These are phyloP conservation scores for Didymodactylos carnosus DNA, from an alignment of 2,888 invertebrate genomes.

Conservation along the genomic window DNA sequence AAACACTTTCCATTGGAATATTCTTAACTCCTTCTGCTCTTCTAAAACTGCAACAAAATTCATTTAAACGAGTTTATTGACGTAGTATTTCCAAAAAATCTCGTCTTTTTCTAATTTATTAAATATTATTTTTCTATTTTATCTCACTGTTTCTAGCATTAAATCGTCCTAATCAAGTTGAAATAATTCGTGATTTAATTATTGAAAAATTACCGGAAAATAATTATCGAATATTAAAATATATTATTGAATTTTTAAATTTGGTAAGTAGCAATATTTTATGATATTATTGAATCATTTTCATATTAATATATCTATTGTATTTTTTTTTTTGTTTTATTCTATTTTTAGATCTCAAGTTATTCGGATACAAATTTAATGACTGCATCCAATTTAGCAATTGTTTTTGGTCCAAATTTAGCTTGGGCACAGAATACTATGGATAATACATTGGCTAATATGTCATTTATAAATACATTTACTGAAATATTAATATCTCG, in stretches of 20 bases:
- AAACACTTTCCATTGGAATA: too few relatives aligned
- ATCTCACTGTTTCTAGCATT: constrained; percentile 43
- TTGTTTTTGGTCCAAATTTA: constrained; percentile 90
- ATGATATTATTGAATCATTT: not conserved
- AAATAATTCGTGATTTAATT: constrained; percentile 64
- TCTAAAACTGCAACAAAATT: too few relatives aligned
- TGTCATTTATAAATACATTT: not conserved
- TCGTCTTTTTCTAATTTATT: not conserved
- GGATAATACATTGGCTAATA: not conserved
- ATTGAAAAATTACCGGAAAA: constrained; percentile 73
- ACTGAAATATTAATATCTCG: not conserved
- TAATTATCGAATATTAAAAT: constrained; percentile 70
- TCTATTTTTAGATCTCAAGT: constrained; percentile 54
- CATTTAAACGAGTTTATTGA: too few relatives aligned
- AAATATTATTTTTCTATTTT: too few relatives aligned
- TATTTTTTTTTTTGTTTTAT: not conserved
- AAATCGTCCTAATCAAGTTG: constrained; percentile 57
- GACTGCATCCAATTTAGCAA: constrained; percentile 80
- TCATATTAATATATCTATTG: not conserved
- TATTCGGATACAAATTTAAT: constrained; percentile 81
- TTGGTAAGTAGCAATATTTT: constrained; percentile 45
- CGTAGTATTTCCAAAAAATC: too few relatives aligned
- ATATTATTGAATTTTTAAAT: constrained; percentile 70
- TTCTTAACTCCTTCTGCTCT: too few relatives aligned
- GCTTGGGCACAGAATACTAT: not conserved